Evolutionary conservation across 2,888 invertebrate genomes (phyloP).

Genomic region (Cyaniris semiargus): DNA sequence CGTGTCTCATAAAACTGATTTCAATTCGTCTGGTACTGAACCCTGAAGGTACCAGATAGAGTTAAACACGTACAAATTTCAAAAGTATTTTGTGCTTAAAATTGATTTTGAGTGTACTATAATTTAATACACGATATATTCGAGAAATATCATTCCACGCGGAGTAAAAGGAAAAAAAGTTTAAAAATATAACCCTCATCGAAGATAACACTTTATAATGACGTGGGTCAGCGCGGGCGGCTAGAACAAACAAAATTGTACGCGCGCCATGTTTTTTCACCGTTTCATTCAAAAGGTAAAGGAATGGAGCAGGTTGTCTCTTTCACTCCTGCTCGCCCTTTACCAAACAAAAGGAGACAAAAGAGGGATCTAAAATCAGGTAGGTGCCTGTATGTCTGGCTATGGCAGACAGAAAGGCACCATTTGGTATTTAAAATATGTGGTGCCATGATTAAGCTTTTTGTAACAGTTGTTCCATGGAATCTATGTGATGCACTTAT

Average conservation of each 20-base stretch:
- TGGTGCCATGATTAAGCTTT: constrained; percentile 40
- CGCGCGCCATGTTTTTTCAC: constrained; percentile 59
- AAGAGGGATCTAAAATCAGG: constrained; percentile 61
- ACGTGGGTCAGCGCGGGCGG: constrained; percentile 75
- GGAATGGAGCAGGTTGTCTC: constrained; percentile 45
- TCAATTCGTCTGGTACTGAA: neutral
- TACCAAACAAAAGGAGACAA: constrained; percentile 48
- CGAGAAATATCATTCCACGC: constrained; percentile 76
- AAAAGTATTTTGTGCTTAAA: neutral
- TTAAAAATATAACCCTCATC: constrained; percentile 77
- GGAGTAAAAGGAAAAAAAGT: constrained; percentile 61
- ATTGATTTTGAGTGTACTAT: constrained; percentile 51
- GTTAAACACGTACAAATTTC: neutral
- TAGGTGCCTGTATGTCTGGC: constrained; percentile 75
- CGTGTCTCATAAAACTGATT: neutral
- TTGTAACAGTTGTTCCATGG: constrained; percentile 26
- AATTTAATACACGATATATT: constrained; percentile 64
- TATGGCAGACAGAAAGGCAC: constrained; percentile 73
- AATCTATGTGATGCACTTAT: constrained; percentile 17
- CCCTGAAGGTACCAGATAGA: neutral
- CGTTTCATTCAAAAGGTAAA: constrained; percentile 54
- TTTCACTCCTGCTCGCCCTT: constrained; percentile 39
- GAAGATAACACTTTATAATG: constrained; percentile 78
- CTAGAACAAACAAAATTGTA: constrained; percentile 75
- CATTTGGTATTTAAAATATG: constrained; percentile 48